Conservation (phyloP, 2,888 invertebrate species). For the Elaeidobius kamerunicus region DNA sequence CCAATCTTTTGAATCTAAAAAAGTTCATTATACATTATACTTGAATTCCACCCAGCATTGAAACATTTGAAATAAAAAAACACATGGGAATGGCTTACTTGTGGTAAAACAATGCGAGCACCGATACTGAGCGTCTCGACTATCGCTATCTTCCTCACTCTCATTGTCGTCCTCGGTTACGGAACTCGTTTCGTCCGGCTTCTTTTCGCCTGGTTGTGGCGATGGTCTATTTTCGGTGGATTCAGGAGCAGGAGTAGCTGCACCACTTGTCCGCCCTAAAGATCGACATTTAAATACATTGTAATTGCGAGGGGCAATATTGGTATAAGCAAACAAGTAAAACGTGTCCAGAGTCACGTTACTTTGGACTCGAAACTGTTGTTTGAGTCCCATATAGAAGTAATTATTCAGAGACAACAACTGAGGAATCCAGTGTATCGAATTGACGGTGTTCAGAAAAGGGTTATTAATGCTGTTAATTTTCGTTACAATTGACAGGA, state of each 20-base stretch:
- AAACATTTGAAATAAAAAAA: background rate
- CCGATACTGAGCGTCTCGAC: constrained; percentile 74
- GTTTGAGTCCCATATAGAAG: too few species aligned
- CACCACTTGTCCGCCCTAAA: constrained; percentile 37
- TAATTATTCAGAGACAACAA: too few species aligned
- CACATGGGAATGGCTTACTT: constrained; percentile 51
- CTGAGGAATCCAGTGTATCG: too few species aligned
- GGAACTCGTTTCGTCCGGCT: constrained; percentile 70
- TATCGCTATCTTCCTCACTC: constrained; percentile 91
- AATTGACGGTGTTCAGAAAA: too few species aligned
- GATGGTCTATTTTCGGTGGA: constrained; percentile 55
- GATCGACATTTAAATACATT: background rate
- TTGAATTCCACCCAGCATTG: too few species aligned
- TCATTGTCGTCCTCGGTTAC: constrained; percentile 82
- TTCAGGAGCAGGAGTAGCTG: constrained; percentile 48
- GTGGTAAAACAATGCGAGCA: constrained; percentile 75
- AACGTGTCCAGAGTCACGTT: too few species aligned
- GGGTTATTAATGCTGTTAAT: too few species aligned
- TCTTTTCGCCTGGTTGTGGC: constrained; percentile 61
- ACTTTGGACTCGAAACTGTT: too few species aligned
- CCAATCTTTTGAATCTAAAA: constrained; percentile 66
- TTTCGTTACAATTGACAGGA: too few species aligned
- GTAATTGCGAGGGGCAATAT: background rate
- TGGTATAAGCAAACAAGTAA: too few species aligned
- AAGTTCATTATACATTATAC: background rate